Base-by-base conservation (phyloP, 2,797 vertebrate genomes). In the Sitta carolinensis region DNA sequence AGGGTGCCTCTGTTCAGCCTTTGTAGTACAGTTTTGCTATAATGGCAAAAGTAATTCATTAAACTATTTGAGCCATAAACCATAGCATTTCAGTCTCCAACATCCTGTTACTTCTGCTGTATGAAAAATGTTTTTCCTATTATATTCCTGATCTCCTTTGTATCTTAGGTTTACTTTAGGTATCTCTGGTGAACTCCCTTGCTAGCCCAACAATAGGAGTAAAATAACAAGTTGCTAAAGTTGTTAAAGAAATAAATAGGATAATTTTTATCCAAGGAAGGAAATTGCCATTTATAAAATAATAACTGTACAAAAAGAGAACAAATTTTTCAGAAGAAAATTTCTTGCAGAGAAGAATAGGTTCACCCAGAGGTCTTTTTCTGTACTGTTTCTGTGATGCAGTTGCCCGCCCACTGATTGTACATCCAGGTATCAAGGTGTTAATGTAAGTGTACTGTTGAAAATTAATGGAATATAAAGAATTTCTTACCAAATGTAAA, bases 361-460 rank as follows among this genome's bases (percentile, higher is more conserved):
- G 52, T 87, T 26, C 5, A 40, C 10, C 3, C 7, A 12, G 23
- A 48, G 4, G 10, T 91, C 16, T 67, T 84, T 52, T 57, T 67
- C 27, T 57, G 8, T 90, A 32, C 13, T 77, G 13, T 45, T 75
- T 87, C 63, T 72, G 42, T 74, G 34, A 26, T 64, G 30, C 23
- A 74, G 0, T 55, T 68, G 15, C 72, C 15, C n/a, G 15, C 72
- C 15, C n/a, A 40, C 25, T 6, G 20, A 58, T 57, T 1, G 0
- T 54, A 50, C 16, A 30, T 69, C 17, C 19, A 40, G 8, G 7
- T 82, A 57, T 17, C 19, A 62, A 54, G 8, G 13, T 72, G 15
- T 82, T 82, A 48, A 5, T 54, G 27, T 67, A 52, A 75, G 6
- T 43, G 10, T 85, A 8, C 30, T 64, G 36, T 55, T 91, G 59